phyloP scores from a whole-genome alignment of 1,140 invertebrate species.

The Trigoniulus corallinus region DNA sequence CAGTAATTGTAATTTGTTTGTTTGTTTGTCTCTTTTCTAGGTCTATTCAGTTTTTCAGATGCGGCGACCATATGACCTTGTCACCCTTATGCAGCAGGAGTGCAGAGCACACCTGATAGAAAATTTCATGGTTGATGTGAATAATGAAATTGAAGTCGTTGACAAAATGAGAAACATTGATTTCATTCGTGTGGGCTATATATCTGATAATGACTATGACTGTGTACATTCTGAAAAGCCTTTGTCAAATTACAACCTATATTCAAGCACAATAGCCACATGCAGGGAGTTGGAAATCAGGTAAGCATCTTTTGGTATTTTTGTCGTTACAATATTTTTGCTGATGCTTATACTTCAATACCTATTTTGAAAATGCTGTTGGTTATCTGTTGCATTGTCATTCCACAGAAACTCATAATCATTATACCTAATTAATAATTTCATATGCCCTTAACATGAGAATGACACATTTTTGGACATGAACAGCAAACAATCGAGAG shows the following conservation, averaged over 20 bases:
- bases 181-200: constrained; percentile 21
- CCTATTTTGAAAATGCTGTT: too few relatives aligned
- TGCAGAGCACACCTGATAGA: constrained; percentile 42
- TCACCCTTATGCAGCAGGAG: constrained; percentile 67
- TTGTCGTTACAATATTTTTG: too few relatives aligned
- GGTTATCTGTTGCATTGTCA: too few relatives aligned
- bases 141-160: constrained; percentile 42
- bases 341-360: too few relatives aligned
- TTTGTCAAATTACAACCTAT: constrained; percentile 47
- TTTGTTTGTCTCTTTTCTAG: too few relatives aligned
- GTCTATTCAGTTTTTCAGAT: constrained; percentile 58
- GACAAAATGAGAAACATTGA: constrained; percentile 43
- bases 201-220: constrained; percentile 36
- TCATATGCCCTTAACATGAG: too few relatives aligned
- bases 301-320: constrained; percentile 7
- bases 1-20: too few relatives aligned
- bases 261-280: constrained; percentile 37
- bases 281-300: constrained; percentile 11
- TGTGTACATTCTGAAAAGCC: constrained; percentile 44
- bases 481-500: too few relatives aligned
- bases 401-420: too few relatives aligned
- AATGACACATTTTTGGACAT: too few relatives aligned
- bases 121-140: constrained; percentile 43
- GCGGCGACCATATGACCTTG: constrained; percentile 54
- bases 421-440: too few relatives aligned